Evolutionary conservation across 1,140 invertebrate species (phyloP), one percentile per base, ranked within the genome.

Genomic region (Himalopsyche phryganea): DNA sequence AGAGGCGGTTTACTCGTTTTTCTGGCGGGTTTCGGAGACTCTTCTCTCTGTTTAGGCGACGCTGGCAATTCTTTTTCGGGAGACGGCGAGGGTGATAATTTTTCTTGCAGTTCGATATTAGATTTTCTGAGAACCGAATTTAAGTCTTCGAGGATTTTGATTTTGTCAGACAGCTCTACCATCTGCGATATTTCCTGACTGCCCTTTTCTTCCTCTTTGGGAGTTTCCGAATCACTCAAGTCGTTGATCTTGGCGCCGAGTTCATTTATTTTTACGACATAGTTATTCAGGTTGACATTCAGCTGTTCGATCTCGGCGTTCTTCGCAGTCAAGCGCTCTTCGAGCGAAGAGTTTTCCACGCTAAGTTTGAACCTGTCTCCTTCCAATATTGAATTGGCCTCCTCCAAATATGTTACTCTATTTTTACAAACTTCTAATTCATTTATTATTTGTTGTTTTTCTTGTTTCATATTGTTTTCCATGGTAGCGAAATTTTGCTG

Each of bases 401-500:
- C 76, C 59, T 78, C 69, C 57, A 81, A 69, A 61, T 70, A 71
- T 62, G 60, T 68, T 62, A 80, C 75, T 65, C 72, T 83, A 35
- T 82, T 72, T 64, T 83, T 79, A 70, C 83, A 85, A 60, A 80
- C 74, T 63, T 77, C 72, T 4, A 85, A 66, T 65, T 82, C 75
- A 40, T 69, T 67, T 33, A 76, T 57, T 52, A 90, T 68, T 59
- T 80, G 77, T 33, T 75, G 69, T 66, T 84, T 87, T 70, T 90
- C 86, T 56, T 81, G 74, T 66, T 85, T 86, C 75, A 89, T 84
- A 52, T 87, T 83, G 38, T 72, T 73, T 75, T 92, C 90, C 68
- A 86, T 78, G 2, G 78, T 73, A 9, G 86, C 73, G 75, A 91
- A 91, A 71, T 87, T 85, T 66, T 85, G 80, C 66, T 91, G 89